A percentile compares a stretch with the other conserved stretches of the same genome.
These are phyloP conservation scores for Harmothoe impar DNA, from an alignment of 2,888 invertebrate species.

Conservation along the genomic window DNA sequence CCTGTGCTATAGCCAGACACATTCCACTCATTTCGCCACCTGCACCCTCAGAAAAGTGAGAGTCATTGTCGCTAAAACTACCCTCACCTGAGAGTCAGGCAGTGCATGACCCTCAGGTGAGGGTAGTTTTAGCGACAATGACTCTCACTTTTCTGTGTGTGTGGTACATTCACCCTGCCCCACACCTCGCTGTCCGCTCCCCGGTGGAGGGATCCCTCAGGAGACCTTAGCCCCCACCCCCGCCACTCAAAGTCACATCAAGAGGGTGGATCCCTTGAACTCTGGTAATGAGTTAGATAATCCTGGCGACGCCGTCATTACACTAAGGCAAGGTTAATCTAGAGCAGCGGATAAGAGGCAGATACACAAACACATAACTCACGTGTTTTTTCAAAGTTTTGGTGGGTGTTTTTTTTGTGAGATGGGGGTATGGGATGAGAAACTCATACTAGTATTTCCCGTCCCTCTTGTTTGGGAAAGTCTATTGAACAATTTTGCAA, in stretches of 20 bases:
- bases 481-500: background rate
- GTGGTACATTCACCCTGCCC: too few species aligned
- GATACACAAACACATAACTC: background rate
- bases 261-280: background rate
- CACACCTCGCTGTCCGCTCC: too few species aligned
- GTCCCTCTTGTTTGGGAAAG: background rate
- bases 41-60: too few species aligned
- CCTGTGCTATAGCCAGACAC: too few species aligned
- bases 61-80: too few species aligned
- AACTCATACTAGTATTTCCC: background rate
- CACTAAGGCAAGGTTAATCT: background rate
- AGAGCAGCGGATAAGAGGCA: background rate
- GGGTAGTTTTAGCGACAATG: too few species aligned
- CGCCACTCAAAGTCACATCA: constrained; percentile 36
- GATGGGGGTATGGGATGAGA: too few species aligned
- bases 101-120: too few species aligned
- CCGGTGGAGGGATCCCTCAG: background rate
- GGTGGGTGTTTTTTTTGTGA: background rate
- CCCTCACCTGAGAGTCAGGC: too few species aligned
- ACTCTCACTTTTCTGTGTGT: too few species aligned
- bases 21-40: too few species aligned
- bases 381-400: background rate
- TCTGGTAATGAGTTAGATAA: constrained; percentile 25
- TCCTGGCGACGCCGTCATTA: background rate
- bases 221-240: background rate